Conservation (phyloP, 2,797 vertebrate genomes). For the Sebastes glaucus region DNA sequence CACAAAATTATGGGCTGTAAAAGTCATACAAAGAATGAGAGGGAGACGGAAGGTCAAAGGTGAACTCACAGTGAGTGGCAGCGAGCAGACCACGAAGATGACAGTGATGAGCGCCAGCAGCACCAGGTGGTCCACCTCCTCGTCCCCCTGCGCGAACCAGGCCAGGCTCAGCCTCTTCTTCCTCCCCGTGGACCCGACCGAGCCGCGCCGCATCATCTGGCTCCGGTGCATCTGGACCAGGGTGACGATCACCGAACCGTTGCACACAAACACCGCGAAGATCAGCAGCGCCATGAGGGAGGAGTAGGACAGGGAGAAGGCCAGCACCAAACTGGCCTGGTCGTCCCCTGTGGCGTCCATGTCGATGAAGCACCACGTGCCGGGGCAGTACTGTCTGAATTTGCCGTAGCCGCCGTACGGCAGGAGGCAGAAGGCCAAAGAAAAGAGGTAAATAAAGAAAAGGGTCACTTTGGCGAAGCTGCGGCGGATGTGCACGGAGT, state of each 20-base stretch:
- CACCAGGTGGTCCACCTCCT: slow-evolving; percentile 89
- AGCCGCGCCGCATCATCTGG: slow-evolving; percentile 82
- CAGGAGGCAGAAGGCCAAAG: slow-evolving; percentile 84
- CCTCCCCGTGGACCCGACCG: slow-evolving; percentile 64
- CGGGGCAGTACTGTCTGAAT: slow-evolving; percentile 90
- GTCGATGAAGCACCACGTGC: slow-evolving; percentile 93
- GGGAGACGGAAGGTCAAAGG: neutral
- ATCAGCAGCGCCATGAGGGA: slow-evolving; percentile 87
- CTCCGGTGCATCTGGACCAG: slow-evolving; percentile 89
- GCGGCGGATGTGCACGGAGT: slow-evolving; percentile 83
- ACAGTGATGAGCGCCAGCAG: slow-evolving; percentile 88
- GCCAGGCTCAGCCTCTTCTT: slow-evolving; percentile 77
- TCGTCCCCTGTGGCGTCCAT: slow-evolving; percentile 80
- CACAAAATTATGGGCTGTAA: neutral
- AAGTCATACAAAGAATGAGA: neutral
- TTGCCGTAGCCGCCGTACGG: slow-evolving; percentile 84
- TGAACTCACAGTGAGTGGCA: slow-evolving; percentile 89
- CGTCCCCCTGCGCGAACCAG: slow-evolving; percentile 84
- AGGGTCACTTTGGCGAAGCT: slow-evolving; percentile 83
- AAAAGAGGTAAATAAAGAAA: slow-evolving; percentile 83
- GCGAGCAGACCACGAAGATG: slow-evolving; percentile 90
- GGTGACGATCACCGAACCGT: slow-evolving; percentile 88
- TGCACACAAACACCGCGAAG: slow-evolving; percentile 85
- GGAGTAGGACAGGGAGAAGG: slow-evolving; percentile 89
- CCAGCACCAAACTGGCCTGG: slow-evolving; percentile 64